Percentiles rank a stretch among this genome's conserved stretches.
These are phyloP conservation scores for Pachymerium ferrugineum DNA, from an alignment of 2,888 invertebrate species.

Conservation along the genomic window DNA sequence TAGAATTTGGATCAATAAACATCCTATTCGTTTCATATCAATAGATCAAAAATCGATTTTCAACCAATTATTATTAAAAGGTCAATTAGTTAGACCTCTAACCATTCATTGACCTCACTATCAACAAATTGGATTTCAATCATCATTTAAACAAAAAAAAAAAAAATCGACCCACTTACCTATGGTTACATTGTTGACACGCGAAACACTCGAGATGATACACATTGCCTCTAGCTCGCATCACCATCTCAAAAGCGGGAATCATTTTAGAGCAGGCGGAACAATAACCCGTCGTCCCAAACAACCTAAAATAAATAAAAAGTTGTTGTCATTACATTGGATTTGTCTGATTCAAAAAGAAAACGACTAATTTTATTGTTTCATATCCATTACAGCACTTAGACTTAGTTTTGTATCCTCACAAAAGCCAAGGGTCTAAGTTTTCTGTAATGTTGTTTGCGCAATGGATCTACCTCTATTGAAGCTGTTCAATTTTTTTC, in stretches of 20 bases:
- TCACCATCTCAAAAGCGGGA: conserved; percentile 92
- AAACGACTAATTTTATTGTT: conserved; percentile 16
- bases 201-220: conserved; percentile 92
- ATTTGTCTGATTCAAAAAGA: neutral
- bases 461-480: neutral
- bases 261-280: conserved; percentile 88
- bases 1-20: too few species aligned
- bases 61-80: too few species aligned
- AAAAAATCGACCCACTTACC: conserved; percentile 52
- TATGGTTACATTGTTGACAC: conserved; percentile 90
- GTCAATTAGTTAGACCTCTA: too few species aligned
- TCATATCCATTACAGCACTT: conserved; percentile 3
- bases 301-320: too few species aligned
- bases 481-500: neutral
- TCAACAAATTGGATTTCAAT: neutral
- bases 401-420: neutral
- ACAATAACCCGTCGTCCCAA: conserved; percentile 83
- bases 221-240: conserved; percentile 85
- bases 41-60: too few species aligned
- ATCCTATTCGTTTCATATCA: too few species aligned
- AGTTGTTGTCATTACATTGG: too few species aligned
- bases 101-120: too few species aligned
- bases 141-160: neutral
- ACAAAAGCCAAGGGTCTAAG: neutral
- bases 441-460: conserved; percentile 4